Conservation (phyloP, 2,113 vertebrate species). For the Centrocercus urophasianus region DNA sequence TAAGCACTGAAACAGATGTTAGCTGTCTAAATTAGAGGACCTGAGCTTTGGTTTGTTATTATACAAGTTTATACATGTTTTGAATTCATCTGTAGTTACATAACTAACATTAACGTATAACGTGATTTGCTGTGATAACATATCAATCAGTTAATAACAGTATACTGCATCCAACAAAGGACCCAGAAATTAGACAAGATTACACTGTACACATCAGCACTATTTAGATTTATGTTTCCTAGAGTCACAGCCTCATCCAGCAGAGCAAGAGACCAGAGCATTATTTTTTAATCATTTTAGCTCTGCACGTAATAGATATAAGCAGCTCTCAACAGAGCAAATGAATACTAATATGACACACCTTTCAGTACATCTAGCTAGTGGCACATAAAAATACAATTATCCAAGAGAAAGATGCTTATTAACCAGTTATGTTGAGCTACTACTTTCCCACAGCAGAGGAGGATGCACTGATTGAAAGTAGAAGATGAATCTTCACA, state of each 20-base stretch:
- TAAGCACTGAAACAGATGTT: background rate
- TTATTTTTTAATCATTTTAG: background rate
- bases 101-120: background rate
- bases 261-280: background rate
- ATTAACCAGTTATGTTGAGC: background rate
- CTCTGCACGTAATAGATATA: background rate
- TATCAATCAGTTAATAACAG: background rate
- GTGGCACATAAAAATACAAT: background rate
- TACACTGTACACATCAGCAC: background rate
- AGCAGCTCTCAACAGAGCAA: background rate
- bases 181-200: background rate
- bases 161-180: background rate
- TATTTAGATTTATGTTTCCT: background rate
- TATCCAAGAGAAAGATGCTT: background rate
- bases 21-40: background rate
- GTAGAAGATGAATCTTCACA: background rate
- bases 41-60: background rate
- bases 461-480: background rate
- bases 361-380: background rate
- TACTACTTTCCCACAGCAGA: background rate
- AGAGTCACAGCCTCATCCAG: background rate
- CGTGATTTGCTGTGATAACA: background rate
- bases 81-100: background rate
- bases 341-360: background rate
- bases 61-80: rapidly evolving